phyloP scores from a whole-genome alignment of 2,888 invertebrate genomes.

The Mythimna lalbum region DNA sequence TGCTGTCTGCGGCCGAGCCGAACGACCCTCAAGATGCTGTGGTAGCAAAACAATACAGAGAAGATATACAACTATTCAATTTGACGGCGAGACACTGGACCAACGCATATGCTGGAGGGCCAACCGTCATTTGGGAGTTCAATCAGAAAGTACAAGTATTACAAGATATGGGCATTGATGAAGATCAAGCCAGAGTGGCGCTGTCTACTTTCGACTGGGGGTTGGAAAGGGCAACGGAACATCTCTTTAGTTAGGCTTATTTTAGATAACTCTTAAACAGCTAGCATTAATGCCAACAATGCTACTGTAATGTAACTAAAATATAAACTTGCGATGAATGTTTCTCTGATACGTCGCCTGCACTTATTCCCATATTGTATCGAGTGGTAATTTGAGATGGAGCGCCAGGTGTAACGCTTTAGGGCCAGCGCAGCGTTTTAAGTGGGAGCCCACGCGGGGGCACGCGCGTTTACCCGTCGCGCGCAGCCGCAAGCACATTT shows the following conservation, averaged over 20 bases:
- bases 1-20: slow-evolving; percentile 97
- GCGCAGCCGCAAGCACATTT: no score
- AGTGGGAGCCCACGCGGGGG: no score
- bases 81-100: slow-evolving; percentile 99
- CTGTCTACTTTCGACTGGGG: slow-evolving; percentile 98
- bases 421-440: no score
- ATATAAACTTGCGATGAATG: slow-evolving; percentile 40
- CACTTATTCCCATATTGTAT: slow-evolving; percentile 22
- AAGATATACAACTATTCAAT: slow-evolving; percentile 95
- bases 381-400: slow-evolving; percentile 18
- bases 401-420: neutral
- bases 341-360: slow-evolving; percentile 41
- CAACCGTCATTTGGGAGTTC: slow-evolving; percentile 91
- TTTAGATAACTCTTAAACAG: slow-evolving; percentile 40
- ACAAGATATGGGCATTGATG: slow-evolving; percentile 98
- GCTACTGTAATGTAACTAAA: slow-evolving; percentile 48
- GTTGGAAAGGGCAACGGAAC: slow-evolving; percentile 97
- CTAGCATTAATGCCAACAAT: slow-evolving; percentile 49
- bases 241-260: slow-evolving; percentile 81
- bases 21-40: slow-evolving; percentile 99
- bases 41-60: slow-evolving; percentile 99
- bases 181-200: slow-evolving; percentile 96
- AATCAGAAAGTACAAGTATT: slow-evolving; percentile 96
- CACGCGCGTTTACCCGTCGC: no score
- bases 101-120: slow-evolving; percentile 97